Percentiles rank a stretch among this genome's conserved stretches.
These are phyloP conservation scores for Morphnarchus princeps DNA, from an alignment of 2,113 vertebrate species.

Conservation along the genomic window DNA sequence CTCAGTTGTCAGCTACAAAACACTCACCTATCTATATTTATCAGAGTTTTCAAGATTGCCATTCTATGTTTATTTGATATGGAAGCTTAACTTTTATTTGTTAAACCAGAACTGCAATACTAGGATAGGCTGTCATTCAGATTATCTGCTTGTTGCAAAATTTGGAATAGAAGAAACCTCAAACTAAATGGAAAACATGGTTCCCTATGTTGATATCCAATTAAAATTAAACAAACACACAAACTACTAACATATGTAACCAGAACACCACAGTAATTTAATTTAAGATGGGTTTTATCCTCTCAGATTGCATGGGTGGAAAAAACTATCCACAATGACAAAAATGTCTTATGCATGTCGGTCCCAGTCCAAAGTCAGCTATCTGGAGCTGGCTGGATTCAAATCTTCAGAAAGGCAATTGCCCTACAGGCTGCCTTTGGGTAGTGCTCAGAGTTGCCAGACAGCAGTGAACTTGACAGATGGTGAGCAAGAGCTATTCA, in stretches of 20 bases:
- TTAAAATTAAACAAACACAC: constrained; percentile 8
- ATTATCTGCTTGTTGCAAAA: background rate
- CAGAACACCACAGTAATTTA: background rate
- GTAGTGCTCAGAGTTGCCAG: background rate
- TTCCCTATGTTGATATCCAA: background rate
- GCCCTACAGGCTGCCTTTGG: background rate
- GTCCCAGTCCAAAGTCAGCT: background rate
- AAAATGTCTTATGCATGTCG: background rate
- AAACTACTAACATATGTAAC: background rate
- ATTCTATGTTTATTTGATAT: background rate
- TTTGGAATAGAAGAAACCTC: background rate
- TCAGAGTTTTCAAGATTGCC: background rate
- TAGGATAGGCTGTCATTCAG: background rate
- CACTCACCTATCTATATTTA: background rate
- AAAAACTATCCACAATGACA: background rate
- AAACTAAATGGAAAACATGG: background rate
- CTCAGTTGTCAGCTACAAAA: background rate
- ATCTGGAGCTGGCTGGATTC: background rate
- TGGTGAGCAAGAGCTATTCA: background rate
- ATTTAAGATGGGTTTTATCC: background rate
- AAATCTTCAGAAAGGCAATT: background rate
- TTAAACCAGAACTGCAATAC: background rate
- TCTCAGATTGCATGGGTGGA: background rate
- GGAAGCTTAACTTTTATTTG: background rate
- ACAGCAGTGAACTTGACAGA: background rate